phyloP scores from a whole-genome alignment of 2,797 vertebrate genomes.

The Hipposideros larvatus region DNA sequence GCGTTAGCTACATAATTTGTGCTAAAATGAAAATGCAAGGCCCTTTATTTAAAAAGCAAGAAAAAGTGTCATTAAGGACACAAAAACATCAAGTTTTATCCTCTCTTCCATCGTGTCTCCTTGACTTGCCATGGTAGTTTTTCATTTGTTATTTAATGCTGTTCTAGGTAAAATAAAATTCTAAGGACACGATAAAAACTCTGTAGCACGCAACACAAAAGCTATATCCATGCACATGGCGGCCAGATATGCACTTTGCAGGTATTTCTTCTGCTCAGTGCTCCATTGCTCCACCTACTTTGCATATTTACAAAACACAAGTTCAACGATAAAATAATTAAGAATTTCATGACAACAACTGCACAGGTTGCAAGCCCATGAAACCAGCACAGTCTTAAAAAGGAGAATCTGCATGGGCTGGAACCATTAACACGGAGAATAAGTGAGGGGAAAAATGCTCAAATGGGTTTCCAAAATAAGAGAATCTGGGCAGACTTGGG shows the following conservation, averaged over 20 bases:
- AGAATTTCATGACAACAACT: not conserved
- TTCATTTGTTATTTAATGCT: not conserved
- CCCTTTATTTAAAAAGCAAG: not conserved
- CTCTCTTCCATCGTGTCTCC: not conserved
- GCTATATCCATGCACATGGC: accelerated
- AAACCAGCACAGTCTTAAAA: not conserved
- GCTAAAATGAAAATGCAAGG: not conserved
- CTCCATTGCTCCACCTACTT: not conserved
- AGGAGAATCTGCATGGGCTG: not conserved
- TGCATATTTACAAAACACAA: not conserved
- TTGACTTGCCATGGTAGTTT: not conserved
- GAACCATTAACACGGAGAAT: not conserved
- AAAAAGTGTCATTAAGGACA: not conserved
- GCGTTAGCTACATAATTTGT: not conserved
- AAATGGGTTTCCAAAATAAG: not conserved
- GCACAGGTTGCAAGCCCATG: not conserved
- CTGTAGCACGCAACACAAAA: not conserved
- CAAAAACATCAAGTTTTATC: not conserved
- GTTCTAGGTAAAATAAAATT: not conserved
- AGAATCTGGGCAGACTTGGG: not conserved
- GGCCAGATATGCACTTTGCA: accelerated
- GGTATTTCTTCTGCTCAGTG: accelerated
- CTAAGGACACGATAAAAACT: not conserved
- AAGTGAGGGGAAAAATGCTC: not conserved
- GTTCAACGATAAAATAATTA: slow-evolving; percentile 16